Evolutionary conservation across 1,140 invertebrate genomes (phyloP).

Genomic region (Sminthurides bifidus): DNA sequence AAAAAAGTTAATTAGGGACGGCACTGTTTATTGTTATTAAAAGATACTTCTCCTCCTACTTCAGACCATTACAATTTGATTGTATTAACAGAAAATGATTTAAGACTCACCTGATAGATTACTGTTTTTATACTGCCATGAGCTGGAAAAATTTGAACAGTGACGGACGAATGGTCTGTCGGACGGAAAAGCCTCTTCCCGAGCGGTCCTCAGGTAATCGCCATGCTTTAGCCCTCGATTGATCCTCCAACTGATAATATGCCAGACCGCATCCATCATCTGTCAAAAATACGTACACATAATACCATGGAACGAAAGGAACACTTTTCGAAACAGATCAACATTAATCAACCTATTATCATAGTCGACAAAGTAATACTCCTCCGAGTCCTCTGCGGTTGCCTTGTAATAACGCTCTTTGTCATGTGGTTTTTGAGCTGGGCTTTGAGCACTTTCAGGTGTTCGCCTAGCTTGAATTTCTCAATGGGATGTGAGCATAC

Average conservation of each 20-base stretch:
- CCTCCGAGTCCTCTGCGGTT: too few relatives aligned
- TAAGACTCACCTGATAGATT: too few relatives aligned
- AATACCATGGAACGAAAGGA: constrained; percentile 15
- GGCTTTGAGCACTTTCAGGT: not conserved
- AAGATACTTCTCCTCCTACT: too few relatives aligned
- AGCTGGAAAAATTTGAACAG: too few relatives aligned
- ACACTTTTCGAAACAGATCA: constrained; percentile 17
- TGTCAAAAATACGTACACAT: constrained; percentile 28
- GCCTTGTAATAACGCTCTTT: not conserved
- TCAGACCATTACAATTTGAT: too few relatives aligned
- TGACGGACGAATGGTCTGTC: too few relatives aligned
- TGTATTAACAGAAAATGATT: too few relatives aligned
- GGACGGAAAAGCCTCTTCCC: too few relatives aligned
- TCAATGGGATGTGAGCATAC: too few relatives aligned
- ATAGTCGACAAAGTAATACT: not conserved
- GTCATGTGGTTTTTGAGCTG: not conserved
- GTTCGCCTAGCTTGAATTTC: not conserved
- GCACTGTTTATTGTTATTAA: constrained; percentile 11
- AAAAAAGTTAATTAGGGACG: constrained; percentile 10
- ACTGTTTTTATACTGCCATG: too few relatives aligned
- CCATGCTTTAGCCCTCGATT: too few relatives aligned
- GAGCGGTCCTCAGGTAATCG: too few relatives aligned
- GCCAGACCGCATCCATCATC: constrained; percentile 24
- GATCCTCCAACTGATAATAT: constrained; percentile 11
- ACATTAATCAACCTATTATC: constrained; percentile 20